Evolutionary conservation across 2,797 vertebrate genomes (phyloP).

Genomic region (Amblyopsis hoosieri): DNA sequence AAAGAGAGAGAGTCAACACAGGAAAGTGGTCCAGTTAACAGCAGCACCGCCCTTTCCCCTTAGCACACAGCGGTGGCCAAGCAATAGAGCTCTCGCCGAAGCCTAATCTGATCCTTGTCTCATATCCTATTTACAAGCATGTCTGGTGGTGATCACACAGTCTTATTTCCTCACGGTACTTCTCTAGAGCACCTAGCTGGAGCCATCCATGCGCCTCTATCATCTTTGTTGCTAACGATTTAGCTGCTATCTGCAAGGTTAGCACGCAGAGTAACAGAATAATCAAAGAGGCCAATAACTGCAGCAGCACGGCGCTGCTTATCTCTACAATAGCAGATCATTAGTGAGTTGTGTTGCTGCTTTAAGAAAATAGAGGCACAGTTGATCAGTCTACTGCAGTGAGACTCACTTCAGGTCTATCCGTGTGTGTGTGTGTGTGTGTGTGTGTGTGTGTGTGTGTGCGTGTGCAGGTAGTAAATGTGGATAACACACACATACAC

Average conservation of each 20-base stretch:
- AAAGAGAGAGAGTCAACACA: conserved; percentile 12
- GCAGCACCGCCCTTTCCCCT: conserved; percentile 68
- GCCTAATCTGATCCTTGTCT: conserved; percentile 33
- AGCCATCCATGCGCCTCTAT: conserved; percentile 4
- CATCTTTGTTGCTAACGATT: conserved; percentile 13
- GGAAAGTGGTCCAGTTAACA: conserved; percentile 67
- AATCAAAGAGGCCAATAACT: conserved; percentile 21
- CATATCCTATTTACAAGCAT: conserved; percentile 3
- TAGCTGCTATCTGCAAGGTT: conserved; percentile 14
- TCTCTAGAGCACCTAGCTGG: conserved; percentile 2
- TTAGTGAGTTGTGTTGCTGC: conserved; percentile 38
- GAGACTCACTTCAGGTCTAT: no score
- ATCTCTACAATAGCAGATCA: conserved; percentile 43
- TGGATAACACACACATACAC: no score
- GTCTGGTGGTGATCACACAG: conserved; percentile 1
- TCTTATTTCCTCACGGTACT: background rate
- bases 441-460: no score
- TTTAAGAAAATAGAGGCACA: no score
- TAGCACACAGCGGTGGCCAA: conserved; percentile 27
- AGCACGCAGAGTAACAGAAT: conserved; percentile 16
- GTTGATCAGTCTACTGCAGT: no score
- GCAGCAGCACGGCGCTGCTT: conserved; percentile 4
- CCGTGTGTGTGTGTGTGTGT: no score
- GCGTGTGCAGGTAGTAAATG: no score
- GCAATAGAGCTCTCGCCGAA: conserved; percentile 30